Evolutionary conservation across 1,140 invertebrate species (phyloP), one percentile per base, ranked within the genome.

Genomic region (Pseudomyrmex concolor): DNA sequence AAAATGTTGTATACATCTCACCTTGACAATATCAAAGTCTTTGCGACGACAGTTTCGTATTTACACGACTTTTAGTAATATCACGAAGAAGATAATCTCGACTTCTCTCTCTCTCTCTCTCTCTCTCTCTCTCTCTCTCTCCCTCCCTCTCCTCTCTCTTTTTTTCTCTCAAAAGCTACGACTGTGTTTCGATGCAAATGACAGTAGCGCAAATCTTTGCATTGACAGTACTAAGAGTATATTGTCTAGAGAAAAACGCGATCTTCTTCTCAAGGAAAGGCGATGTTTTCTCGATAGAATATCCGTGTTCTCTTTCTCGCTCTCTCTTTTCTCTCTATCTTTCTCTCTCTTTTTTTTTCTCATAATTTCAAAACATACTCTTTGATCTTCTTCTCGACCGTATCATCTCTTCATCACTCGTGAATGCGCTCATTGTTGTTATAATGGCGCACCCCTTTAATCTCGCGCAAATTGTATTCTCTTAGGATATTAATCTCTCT

Each of bases 201-300:
- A 80, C 43, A 22, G 22, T 43, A 43, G 66, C 45, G 55, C 76
- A 71, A 71, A 80, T 80, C 76, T 80, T 80, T 80, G 66, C 66
- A 70, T 60, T 22, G 66, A 71, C 76, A 80, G 70, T 78, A 54
- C 76, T 48, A 64, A 78, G 59, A 70, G 76, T 13, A 55, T 22
- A 80, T 80, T 80, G 76, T 71, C 19, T 13, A 50, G 63, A 70
- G 34, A 70, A 70, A n/a, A 2, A 80, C 43, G 66, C 34, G 43
- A 0, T 2, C 19, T 50, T 2, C 15, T 45, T 78, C 43, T 34
- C 51, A 9, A 22, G 43, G 45, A 59, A 78, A 43, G 34, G 19
- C 43, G 76, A 80, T 77, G 76, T 59, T 80, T 78, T 80, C 66
- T 71, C 66, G 2, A 43, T 12, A 43, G 19, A 22, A 66, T 70